phyloP scores from a whole-genome alignment of 2,797 vertebrate species.

The Coendou prehensilis region DNA sequence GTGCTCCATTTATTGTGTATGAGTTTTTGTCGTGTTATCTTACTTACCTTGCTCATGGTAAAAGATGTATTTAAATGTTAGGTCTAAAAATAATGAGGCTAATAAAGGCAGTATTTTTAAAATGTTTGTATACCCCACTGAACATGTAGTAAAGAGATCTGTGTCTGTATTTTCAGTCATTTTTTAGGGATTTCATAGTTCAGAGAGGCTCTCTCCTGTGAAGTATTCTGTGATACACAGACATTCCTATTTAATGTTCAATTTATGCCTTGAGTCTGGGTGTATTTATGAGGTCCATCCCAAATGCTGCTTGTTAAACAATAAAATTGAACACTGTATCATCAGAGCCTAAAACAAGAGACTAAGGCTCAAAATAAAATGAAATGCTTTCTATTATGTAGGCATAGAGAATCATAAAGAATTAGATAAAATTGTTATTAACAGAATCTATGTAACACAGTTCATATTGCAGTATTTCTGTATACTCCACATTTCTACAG shows the following conservation, averaged over 20 bases:
- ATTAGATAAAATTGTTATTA: constrained; percentile 16
- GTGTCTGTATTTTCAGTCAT: constrained; percentile 15
- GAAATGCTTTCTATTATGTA: constrained; percentile 25
- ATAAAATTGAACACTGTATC: background rate
- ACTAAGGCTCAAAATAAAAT: constrained; percentile 31
- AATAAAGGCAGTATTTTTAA: constrained; percentile 19
- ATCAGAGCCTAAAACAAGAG: background rate
- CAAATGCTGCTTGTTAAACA: background rate
- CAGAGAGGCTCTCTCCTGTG: background rate
- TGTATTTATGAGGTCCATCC: background rate
- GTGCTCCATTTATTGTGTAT: constrained; percentile 60
- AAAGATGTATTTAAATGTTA: constrained; percentile 61
- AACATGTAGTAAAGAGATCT: background rate
- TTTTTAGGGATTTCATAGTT: background rate
- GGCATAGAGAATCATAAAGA: background rate
- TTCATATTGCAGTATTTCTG: background rate
- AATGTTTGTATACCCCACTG: background rate
- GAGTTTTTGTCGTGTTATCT: background rate
- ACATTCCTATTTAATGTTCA: background rate
- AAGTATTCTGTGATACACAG: background rate
- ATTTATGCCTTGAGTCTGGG: background rate
- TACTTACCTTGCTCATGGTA: constrained; percentile 69
- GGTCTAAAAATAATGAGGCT: background rate
- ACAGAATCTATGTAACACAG: background rate
- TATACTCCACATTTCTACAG: background rate